These are phyloP conservation scores for Stegodyphus mimosarum DNA, from an alignment of 1,140 invertebrate species.

Conservation along the genomic window DNA sequence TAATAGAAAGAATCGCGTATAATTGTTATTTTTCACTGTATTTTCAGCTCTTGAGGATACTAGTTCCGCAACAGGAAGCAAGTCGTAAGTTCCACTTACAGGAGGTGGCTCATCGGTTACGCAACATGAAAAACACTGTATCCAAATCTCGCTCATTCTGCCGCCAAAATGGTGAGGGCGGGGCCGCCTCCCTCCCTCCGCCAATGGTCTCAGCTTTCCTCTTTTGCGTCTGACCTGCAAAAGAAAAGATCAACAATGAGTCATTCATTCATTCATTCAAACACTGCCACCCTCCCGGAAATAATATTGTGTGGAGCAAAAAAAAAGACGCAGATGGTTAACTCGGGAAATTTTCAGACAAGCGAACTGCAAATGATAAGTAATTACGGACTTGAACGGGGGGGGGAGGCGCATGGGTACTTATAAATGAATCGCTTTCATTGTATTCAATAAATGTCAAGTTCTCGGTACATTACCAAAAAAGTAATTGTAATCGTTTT, in stretches of 20 bases:
- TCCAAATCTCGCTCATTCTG: slow-evolving; percentile 77
- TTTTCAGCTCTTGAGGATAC: too few relatives aligned
- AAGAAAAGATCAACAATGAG: not conserved
- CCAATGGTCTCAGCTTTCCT: slow-evolving; percentile 35
- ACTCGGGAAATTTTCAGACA: not conserved
- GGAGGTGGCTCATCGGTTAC: slow-evolving; percentile 76
- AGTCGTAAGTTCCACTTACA: slow-evolving; percentile 64
- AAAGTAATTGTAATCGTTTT: too few relatives aligned
- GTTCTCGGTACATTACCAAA: too few relatives aligned
- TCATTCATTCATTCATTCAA: not conserved
- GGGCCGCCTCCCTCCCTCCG: slow-evolving; percentile 26
- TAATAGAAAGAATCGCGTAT: too few relatives aligned
- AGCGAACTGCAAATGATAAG: not conserved
- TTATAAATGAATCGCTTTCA: too few relatives aligned
- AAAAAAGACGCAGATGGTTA: not conserved
- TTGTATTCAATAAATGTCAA: too few relatives aligned
- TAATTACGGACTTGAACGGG: not conserved
- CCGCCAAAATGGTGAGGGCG: slow-evolving; percentile 10
- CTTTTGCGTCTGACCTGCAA: not conserved
- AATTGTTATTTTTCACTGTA: too few relatives aligned
- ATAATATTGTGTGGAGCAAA: not conserved
- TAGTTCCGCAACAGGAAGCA: too few relatives aligned
- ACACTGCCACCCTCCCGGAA: not conserved
- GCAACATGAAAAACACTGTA: slow-evolving; percentile 87
- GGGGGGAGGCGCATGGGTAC: too few relatives aligned